Evolutionary conservation across 2,113 vertebrate genomes (phyloP).

Genomic region (Coturnix japonica): DNA sequence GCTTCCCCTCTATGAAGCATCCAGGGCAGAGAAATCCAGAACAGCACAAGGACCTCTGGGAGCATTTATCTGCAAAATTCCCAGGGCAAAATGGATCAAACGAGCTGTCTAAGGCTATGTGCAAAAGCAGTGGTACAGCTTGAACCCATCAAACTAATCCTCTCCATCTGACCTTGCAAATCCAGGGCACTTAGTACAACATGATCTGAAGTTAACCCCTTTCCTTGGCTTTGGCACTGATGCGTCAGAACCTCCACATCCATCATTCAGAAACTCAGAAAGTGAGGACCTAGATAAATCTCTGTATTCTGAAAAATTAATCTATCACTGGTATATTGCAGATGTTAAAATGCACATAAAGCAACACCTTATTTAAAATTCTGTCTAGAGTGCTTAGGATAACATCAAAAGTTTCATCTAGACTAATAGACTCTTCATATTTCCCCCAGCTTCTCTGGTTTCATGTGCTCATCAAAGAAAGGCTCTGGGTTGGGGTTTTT

Average conservation of each 20-base stretch:
- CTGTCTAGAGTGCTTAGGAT: conserved; percentile 43
- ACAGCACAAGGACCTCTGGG: background rate
- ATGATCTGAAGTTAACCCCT: background rate
- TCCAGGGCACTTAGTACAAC: background rate
- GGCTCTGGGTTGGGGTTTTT: background rate
- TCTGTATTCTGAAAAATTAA: conserved; percentile 54
- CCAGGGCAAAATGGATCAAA: background rate
- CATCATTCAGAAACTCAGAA: conserved; percentile 27
- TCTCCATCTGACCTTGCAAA: conserved; percentile 5
- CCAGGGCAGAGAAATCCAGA: background rate
- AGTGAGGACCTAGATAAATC: conserved; percentile 8
- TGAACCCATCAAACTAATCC: background rate
- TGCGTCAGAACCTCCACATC: background rate
- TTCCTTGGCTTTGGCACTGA: background rate
- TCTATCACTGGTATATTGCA: conserved; percentile 17
- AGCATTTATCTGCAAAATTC: background rate
- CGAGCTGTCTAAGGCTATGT: background rate
- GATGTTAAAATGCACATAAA: conserved; percentile 29
- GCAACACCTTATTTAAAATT: conserved; percentile 60
- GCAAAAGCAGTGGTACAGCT: background rate
- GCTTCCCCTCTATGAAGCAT: background rate
- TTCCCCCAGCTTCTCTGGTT: background rate
- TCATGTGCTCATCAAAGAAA: background rate
- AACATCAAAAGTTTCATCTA: conserved; percentile 30
- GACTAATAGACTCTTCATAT: conserved; percentile 22